These are phyloP conservation scores for Mesorhabditis spiculigera DNA, from an alignment of 2,888 invertebrate genomes.

Conservation along the genomic window DNA sequence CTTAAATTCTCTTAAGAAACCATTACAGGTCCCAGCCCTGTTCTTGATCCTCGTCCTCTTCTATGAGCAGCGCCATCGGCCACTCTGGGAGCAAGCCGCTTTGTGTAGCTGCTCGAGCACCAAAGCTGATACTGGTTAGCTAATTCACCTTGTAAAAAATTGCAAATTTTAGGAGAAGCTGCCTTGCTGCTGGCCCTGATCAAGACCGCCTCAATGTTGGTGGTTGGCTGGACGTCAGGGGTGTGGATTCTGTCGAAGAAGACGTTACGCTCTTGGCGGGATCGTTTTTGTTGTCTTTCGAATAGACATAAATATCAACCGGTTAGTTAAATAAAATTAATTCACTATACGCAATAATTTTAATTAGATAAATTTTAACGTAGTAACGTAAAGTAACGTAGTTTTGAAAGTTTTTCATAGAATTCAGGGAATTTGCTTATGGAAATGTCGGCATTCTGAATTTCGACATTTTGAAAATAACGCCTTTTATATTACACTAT, in stretches of 20 bases:
- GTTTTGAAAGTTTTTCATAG: too few relatives aligned
- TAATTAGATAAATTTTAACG: too few relatives aligned
- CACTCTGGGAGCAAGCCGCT: slow-evolving; percentile 68
- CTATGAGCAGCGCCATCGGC: slow-evolving; percentile 69
- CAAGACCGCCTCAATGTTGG: slow-evolving; percentile 84
- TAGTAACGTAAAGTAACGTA: too few relatives aligned
- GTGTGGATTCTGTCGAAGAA: slow-evolving; percentile 97
- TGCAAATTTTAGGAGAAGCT: slow-evolving; percentile 29
- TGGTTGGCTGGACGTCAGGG: slow-evolving; percentile 89
- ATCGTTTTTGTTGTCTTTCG: slow-evolving; percentile 39
- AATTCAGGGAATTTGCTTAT: too few relatives aligned
- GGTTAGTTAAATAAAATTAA: not conserved
- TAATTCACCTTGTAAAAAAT: not conserved
- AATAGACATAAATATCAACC: not conserved
- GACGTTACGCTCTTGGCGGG: slow-evolving; percentile 64
- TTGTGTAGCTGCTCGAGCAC: slow-evolving; percentile 67
- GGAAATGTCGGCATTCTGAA: too few relatives aligned
- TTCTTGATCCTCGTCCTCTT: slow-evolving; percentile 65
- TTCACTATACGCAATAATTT: too few relatives aligned
- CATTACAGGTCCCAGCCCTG: slow-evolving; percentile 41
- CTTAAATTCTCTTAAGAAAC: not conserved
- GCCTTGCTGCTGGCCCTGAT: slow-evolving; percentile 50
- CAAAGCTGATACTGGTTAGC: slow-evolving; percentile 15
- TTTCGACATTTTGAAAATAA: too few relatives aligned
- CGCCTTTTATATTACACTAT: too few relatives aligned